A percentile compares a stretch with the other conserved stretches of the same genome.
Evolutionary conservation across 2,888 invertebrate species (phyloP).

Genomic region (Hemicrepidius hirtus): DNA sequence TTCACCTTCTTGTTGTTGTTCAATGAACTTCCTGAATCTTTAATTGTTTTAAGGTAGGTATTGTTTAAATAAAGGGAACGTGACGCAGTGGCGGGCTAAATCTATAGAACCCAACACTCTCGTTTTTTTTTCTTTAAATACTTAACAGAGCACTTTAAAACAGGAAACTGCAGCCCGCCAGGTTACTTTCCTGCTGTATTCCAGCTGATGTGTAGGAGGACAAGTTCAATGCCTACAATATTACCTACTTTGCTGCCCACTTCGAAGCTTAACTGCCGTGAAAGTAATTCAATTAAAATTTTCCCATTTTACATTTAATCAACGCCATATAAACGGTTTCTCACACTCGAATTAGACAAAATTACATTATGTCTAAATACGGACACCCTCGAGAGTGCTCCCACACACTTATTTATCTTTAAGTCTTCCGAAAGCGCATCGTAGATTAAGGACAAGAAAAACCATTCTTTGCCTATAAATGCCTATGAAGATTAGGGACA

Average conservation of each 20-base stretch:
- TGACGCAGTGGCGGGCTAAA: background rate
- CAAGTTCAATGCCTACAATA: slow-evolving; percentile 61
- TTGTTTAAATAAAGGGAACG: slow-evolving; percentile 5
- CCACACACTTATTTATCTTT: background rate
- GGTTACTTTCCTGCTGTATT: slow-evolving; percentile 53
- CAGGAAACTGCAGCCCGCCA: slow-evolving; percentile 56
- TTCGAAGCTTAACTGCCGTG: slow-evolving; percentile 47
- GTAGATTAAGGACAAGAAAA: slow-evolving; percentile 26
- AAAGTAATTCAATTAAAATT: slow-evolving; percentile 56
- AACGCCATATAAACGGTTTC: slow-evolving; percentile 31
- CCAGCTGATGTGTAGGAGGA: slow-evolving; percentile 60
- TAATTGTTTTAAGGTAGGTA: slow-evolving; percentile 9
- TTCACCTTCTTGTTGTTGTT: slow-evolving; percentile 34
- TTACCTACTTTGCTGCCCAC: slow-evolving; percentile 56
- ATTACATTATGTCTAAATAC: slow-evolving; percentile 8
- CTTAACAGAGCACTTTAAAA: slow-evolving; percentile 3
- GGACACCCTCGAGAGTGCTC: background rate
- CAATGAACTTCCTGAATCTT: slow-evolving; percentile 25
- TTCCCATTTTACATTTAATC: slow-evolving; percentile 44
- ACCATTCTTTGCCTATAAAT: slow-evolving; percentile 21
- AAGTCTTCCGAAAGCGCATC: no score
- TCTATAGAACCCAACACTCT: slow-evolving; percentile 15
- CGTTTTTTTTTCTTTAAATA: background rate
- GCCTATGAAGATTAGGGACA: slow-evolving; percentile 19
- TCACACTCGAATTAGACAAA: slow-evolving; percentile 17